A percentile compares a stretch with the other conserved stretches of the same genome.
Conservation (phyloP, 2,113 vertebrate genomes). For the Arenaria interpres region DNA sequence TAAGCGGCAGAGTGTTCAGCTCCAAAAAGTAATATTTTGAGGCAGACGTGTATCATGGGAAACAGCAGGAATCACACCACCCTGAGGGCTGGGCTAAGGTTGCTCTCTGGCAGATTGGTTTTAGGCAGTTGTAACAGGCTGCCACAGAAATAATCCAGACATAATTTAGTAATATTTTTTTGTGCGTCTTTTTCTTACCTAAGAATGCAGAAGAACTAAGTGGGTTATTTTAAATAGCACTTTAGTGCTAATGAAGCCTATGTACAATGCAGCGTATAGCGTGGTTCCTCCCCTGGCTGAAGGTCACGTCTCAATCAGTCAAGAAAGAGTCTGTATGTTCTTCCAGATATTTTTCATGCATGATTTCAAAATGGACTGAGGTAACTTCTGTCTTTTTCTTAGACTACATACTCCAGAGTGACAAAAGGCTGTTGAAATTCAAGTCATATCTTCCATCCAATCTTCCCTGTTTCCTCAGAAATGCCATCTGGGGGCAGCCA, state of each 20-base stretch:
- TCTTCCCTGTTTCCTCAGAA: conserved; percentile 41
- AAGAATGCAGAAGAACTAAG: neutral
- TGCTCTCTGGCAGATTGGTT: neutral
- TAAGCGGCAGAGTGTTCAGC: neutral
- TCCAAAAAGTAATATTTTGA: neutral
- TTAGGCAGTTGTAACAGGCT: neutral
- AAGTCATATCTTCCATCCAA: neutral
- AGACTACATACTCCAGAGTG: neutral
- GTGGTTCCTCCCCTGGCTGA: neutral
- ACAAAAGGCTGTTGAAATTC: conserved; percentile 29
- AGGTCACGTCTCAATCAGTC: neutral
- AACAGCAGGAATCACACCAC: neutral
- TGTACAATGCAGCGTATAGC: fast-evolving
- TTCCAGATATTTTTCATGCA: neutral
- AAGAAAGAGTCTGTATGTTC: neutral
- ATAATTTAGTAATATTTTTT: neutral
- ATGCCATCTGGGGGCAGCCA: neutral
- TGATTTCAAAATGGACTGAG: neutral
- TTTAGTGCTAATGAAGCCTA: neutral
- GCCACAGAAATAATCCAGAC: neutral
- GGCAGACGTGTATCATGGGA: neutral
- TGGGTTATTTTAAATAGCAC: neutral
- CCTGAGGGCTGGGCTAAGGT: neutral
- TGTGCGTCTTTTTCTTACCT: neutral
- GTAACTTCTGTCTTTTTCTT: neutral